Percentiles rank a stretch among this genome's conserved stretches.
Evolutionary conservation across 2,113 vertebrate species (phyloP).

Genomic region (Dunckerocampus dactyliophorus): DNA sequence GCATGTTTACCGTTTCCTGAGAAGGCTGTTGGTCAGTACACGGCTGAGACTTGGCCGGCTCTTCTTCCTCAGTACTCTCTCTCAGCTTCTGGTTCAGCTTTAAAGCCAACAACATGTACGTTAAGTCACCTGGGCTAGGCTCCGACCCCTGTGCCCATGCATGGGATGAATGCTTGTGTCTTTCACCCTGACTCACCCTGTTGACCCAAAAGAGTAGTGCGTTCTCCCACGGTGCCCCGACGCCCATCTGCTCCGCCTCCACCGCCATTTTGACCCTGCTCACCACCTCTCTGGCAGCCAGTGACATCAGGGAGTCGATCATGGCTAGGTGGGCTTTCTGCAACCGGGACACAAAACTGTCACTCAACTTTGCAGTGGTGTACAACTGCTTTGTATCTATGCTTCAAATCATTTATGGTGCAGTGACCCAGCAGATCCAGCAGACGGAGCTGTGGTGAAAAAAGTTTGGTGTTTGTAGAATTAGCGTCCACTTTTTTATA

Average conservation of each 20-base stretch:
- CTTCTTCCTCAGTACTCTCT: constrained; percentile 77
- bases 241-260: constrained; percentile 68
- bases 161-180: neutral
- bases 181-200: constrained; percentile 68
- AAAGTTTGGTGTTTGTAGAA: too few species aligned
- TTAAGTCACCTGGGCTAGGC: too few species aligned
- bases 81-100: constrained; percentile 81
- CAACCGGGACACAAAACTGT: constrained; percentile 7
- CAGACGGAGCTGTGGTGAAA: too few species aligned
- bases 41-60: constrained; percentile 56
- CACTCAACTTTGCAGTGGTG: too few species aligned
- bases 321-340: constrained; percentile 81
- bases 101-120: neutral
- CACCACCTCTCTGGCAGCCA: constrained; percentile 77
- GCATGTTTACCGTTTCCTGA: constrained; percentile 72
- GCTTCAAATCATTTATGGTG: neutral
- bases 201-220: constrained; percentile 86
- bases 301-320: constrained; percentile 83
- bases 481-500: too few species aligned
- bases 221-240: constrained; percentile 76
- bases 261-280: constrained; percentile 68
- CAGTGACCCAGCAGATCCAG: neutral
- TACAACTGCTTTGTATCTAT: too few species aligned
- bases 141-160: too few species aligned
- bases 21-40: constrained; percentile 68